Evolutionary conservation across 1,140 invertebrate genomes (phyloP), one percentile per base, ranked within the genome.

Genomic region (Fopius arisanus): DNA sequence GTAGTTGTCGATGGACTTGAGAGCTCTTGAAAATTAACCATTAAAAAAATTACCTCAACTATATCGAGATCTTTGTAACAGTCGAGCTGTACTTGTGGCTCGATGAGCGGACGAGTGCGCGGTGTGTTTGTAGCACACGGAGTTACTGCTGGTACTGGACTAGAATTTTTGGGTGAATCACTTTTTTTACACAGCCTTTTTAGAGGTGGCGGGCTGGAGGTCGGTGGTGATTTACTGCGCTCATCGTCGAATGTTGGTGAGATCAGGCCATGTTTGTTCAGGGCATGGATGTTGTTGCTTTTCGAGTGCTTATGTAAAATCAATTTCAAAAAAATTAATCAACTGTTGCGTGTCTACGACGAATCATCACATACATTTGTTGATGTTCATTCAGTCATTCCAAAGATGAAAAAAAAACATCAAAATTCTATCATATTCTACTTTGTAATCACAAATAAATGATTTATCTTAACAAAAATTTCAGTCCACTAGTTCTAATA

Each of bases 171-270:
- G 81, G 87, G 86, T 82, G 86, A 88, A 85, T 87, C 86, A 83
- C 83, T 88, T 86, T 81, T 83, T 86, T 88, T 86, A 77, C 87
- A 88, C 84, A 88, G 86, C 86, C 87, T 88, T 86, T 88, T 88
- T 54, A 88, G 72, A 54, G 86, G 87, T 82, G 87, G 87, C 80
- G 87, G 86, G 80, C 85, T 87, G 65, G 86, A 86, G 66, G 85
- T 69, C 77, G 86, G 84, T 79, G 87, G 83, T 68, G 86, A 82
- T 85, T 84, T 88, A 78, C 85, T 87, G 70, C 82, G 84, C 72
- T 88, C 86, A 65, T 88, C 87, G 78, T 88, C 87, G 75, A 88
- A 88, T 74, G 76, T 87, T 77, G 87, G 87, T 78, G 87, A 88
- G 78, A 85, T 84, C 75, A 87, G 75, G 77, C 80, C 85, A 78